Evolutionary conservation across 2,888 invertebrate species (phyloP).

Genomic region (Phrixothrix hirtus): DNA sequence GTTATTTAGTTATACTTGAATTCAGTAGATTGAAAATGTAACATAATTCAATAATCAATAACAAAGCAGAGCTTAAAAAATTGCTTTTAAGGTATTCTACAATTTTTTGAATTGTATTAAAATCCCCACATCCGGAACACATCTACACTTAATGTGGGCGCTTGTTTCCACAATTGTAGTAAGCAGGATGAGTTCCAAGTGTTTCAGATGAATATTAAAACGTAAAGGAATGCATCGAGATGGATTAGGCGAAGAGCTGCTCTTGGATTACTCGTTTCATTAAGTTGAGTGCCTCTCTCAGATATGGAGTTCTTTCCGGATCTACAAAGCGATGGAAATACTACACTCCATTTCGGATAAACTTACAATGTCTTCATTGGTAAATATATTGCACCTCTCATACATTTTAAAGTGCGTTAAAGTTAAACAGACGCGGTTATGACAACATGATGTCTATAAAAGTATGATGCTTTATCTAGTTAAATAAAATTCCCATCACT

Average conservation of each 20-base stretch:
- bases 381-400: slow-evolving; percentile 21
- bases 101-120: slow-evolving; percentile 18
- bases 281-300: slow-evolving; percentile 60
- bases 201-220: slow-evolving; percentile 56
- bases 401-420: slow-evolving; percentile 15
- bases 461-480: no score
- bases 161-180: slow-evolving; percentile 53
- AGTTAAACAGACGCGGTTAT: slow-evolving; percentile 11
- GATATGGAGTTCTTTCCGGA: slow-evolving; percentile 53
- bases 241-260: slow-evolving; percentile 56
- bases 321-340: slow-evolving; percentile 39
- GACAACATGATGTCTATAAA: no score
- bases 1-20: no score
- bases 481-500: no score
- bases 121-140: slow-evolving; percentile 29
- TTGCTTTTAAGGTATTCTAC: slow-evolving; percentile 16
- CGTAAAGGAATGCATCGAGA: slow-evolving; percentile 56
- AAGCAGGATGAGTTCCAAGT: slow-evolving; percentile 49
- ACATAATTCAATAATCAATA: neutral
- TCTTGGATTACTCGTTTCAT: slow-evolving; percentile 62
- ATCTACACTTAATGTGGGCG: slow-evolving; percentile 50
- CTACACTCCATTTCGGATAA: slow-evolving; percentile 52
- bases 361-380: slow-evolving; percentile 50
- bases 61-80: slow-evolving; percentile 10
- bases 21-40: no score